Conservation (phyloP, 2,113 vertebrate genomes). For the Nematolebias whitei region DNA sequence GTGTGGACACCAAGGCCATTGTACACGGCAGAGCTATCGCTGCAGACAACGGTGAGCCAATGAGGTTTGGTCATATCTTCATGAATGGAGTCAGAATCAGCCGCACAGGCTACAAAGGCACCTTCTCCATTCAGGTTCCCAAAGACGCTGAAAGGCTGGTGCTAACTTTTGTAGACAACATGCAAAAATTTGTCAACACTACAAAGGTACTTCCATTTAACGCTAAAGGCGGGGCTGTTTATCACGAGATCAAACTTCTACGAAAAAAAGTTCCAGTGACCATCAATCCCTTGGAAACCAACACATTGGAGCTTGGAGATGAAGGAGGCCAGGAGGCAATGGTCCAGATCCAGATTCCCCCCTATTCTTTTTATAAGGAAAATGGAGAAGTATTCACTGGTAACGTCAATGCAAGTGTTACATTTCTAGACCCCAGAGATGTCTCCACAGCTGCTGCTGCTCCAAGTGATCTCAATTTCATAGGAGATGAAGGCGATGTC, state of each 20-base stretch:
- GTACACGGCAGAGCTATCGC: conserved; percentile 90
- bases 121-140: conserved; percentile 92
- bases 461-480: conserved; percentile 94
- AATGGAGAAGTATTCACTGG: conserved; percentile 90
- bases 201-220: conserved; percentile 96
- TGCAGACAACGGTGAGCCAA: conserved; percentile 90
- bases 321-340: conserved; percentile 86
- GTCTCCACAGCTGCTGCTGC: conserved; percentile 86
- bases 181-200: conserved; percentile 95
- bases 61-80: conserved; percentile 96
- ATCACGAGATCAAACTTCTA: conserved; percentile 92
- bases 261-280: conserved; percentile 87
- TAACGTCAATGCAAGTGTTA: conserved; percentile 92
- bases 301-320: conserved; percentile 89
- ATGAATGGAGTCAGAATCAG: conserved; percentile 88
- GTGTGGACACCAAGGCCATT: conserved; percentile 85
- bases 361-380: conserved; percentile 89
- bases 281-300: conserved; percentile 84
- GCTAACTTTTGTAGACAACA: conserved; percentile 93
- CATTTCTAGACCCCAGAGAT: conserved; percentile 93
- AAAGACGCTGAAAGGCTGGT: conserved; percentile 90
- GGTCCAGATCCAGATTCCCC: conserved; percentile 91
- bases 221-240: conserved; percentile 89
- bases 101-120: conserved; percentile 96
- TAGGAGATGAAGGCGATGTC: conserved; percentile 89